These are phyloP conservation scores for Cenopis cana DNA, from an alignment of 2,888 invertebrate genomes.

Conservation along the genomic window DNA sequence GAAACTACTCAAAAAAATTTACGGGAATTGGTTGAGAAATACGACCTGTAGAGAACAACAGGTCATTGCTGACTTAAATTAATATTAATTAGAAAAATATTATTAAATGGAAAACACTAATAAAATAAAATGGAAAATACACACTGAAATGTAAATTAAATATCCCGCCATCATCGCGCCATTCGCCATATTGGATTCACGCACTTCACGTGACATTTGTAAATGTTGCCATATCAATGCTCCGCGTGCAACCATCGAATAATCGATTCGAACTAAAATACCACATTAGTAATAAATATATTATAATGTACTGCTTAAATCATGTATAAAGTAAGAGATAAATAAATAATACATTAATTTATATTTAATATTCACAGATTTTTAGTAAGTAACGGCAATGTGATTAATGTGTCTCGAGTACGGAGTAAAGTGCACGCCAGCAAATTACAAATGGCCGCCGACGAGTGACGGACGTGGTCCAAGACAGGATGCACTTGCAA, in stretches of 20 bases:
- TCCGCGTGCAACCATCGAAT: neutral
- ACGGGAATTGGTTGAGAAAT: no score
- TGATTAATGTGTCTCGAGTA: constrained; percentile 4
- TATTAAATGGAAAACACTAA: no score
- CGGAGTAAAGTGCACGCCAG: constrained; percentile 45
- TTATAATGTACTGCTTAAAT: no score
- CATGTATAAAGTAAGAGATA: neutral
- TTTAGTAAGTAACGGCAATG: constrained; percentile 25
- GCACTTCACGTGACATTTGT: constrained; percentile 38
- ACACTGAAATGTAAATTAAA: neutral
- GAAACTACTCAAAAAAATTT: no score
- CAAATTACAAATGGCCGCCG: constrained; percentile 76
- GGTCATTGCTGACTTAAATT: no score
- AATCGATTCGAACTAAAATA: constrained; percentile 2
- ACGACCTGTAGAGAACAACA: no score
- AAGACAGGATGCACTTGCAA: constrained; percentile 73
- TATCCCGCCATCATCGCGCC: constrained; percentile 22
- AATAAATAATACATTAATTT: neutral
- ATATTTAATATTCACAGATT: neutral
- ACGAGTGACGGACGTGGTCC: constrained; percentile 67
- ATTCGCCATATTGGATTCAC: constrained; percentile 15
- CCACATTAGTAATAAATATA: neutral
- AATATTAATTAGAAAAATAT: no score
- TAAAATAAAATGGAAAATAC: neutral
- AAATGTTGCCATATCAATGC: constrained; percentile 34